Evolutionary conservation across 2,797 vertebrate genomes (phyloP), one percentile per base, ranked within the genome.

Genomic region (Heterohyrax brucei): DNA sequence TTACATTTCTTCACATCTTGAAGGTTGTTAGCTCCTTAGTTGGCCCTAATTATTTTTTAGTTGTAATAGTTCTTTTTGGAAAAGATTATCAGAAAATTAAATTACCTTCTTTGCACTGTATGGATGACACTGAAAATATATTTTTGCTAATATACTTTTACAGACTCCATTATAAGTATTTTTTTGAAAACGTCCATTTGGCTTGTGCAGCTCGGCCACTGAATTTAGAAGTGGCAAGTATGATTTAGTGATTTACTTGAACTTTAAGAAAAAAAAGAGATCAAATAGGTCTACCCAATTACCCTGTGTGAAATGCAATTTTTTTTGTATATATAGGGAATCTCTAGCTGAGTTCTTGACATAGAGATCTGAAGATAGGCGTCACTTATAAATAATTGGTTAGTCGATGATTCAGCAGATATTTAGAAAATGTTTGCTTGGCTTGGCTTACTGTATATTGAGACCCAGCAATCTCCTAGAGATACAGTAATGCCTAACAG

Each of bases 41-140:
- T 97, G 93, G 82, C 89, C 92, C 96, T 97, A 97, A 97, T 98
- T 97, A 96, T 96, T 91, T 48, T 93, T 76, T 64, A 62, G 70
- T 50, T 87, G 33, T 46, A 93, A 91, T 59, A 95, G 94, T 96
- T 95, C 75, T 91, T 95, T 95, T 89, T 59, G 62, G 82, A 92
- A 95, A 82, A 24, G 30, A 80, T 95, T 89, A 90, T 90, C 53
- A 81, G 94, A 90, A 94, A 97, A 80, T 88, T 78, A 50, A 70
- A 79, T 82, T 94, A 64, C 39, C 81, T 94, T 95, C 82, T 93
- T 77, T 64, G 75, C 59, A 87, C 84, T n/a, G 48, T 66, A 88
- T 68, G 70, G 59, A 84, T 92, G 75, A 50, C 48, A 92, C 70
- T 14, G 19, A 86, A 96, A 94, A 87, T 70, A 75, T 81, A 83